Evolutionary conservation across 2,113 vertebrate species (phyloP).

Genomic region (Burhinus oedicnemus): DNA sequence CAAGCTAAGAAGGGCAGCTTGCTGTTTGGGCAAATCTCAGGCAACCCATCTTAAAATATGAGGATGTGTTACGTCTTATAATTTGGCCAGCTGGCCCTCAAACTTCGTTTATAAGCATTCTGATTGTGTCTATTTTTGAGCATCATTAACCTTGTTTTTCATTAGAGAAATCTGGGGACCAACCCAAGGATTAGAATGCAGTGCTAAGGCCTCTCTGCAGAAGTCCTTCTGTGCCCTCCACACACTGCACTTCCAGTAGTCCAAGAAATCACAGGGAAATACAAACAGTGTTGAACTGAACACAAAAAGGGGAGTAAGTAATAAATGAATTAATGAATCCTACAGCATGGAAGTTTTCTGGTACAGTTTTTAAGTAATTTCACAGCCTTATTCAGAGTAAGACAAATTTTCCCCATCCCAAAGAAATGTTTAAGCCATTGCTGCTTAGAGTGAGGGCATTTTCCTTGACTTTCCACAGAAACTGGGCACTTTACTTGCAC

Average conservation of each 20-base stretch:
- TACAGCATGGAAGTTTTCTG: not conserved
- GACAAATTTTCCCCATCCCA: not conserved
- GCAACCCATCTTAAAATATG: not conserved
- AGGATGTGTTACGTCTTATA: not conserved
- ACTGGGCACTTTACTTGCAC: not conserved
- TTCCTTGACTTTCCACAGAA: not conserved
- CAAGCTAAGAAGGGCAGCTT: not conserved
- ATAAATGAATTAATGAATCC: not conserved
- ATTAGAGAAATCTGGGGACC: not conserved
- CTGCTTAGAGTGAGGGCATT: not conserved
- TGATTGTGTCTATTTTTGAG: not conserved
- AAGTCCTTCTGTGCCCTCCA: not conserved
- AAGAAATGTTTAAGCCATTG: not conserved
- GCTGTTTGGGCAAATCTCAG: not conserved
- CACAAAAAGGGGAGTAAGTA: not conserved
- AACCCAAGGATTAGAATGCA: not conserved
- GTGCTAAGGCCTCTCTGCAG: not conserved
- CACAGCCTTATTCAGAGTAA: not conserved
- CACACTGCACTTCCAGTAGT: not conserved
- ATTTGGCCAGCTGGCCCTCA: not conserved
- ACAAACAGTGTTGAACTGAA: not conserved
- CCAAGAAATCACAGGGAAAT: not conserved
- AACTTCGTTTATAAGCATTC: not conserved
- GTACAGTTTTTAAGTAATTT: not conserved
- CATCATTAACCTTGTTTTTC: not conserved